Evolutionary conservation across 2,888 invertebrate species (phyloP), one percentile per base, ranked within the genome.

Genomic region (Pyrrhosoma nymphula): DNA sequence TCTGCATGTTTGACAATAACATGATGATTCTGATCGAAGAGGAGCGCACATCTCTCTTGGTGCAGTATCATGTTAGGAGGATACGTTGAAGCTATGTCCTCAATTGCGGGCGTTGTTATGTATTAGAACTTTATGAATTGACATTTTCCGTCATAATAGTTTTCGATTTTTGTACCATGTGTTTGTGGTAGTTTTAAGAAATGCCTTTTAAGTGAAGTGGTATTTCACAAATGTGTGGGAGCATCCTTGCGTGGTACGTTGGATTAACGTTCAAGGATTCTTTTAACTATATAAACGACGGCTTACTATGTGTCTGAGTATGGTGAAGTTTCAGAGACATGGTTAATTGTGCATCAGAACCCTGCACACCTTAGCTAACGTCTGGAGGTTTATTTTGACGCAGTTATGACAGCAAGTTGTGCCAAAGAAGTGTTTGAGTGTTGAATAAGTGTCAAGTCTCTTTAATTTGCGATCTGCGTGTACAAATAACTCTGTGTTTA

Each of bases 381-480:
- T 47, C 18, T n/a, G 23, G 55, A 12, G 30, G 18, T 39, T n/a
- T n/a, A 39, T 75, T 75, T 93, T 93, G 93, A 75, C 93, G 69
- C 69, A 35, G 69, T 16, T 69, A 93, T 93, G 93, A 93, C 93
- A 93, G 93, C 69, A 23, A 93, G 93, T 93, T 93, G 30, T n/a
- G 39, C 69, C 69, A 69, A 93, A 47, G 30, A 56, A 93, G 69
- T 93, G 63, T 69, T 47, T 69, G 26, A 16, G 20, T 93, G 26
- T 69, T 47, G 69, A 91, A 39, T 63, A 12, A 12, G 6, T 91
- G 63, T n/a, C 6, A 4, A 47, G 55, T 93, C 47, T 75, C 35
- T 55, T 69, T n/a, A 26, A 55, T 39, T 23, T 55, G n/a, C 39
- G 39, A n/a, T 93, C 23, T 47, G 8, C 47, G 69, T 39, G 39